A percentile compares a stretch with the other conserved stretches of the same genome.
Conservation (phyloP, 2,888 invertebrate species). For the Dinocampus coccinellae region DNA sequence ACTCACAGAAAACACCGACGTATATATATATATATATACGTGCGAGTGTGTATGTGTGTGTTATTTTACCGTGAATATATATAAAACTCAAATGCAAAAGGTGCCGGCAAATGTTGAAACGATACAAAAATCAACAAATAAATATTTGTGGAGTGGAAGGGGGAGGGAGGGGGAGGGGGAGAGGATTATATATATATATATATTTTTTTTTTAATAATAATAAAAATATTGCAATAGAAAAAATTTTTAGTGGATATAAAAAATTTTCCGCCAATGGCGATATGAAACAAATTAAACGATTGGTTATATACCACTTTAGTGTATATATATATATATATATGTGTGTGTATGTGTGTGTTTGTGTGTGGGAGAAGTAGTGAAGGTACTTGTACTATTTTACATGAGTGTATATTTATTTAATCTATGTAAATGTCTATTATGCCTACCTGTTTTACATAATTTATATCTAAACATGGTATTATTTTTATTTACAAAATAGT, state of each 20-base stretch:
- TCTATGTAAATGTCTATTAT: conserved; percentile 3
- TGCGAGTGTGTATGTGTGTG: conserved; percentile 8
- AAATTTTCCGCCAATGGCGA: conserved; percentile 3
- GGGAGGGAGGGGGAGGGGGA: no score
- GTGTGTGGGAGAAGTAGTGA: no score
- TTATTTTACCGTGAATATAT: conserved; percentile 10
- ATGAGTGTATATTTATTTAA: not conserved
- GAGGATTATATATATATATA: no score
- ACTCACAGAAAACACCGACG: conserved; percentile 22
- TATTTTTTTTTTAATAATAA: no score
- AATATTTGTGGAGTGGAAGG: no score
- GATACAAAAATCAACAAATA: not conserved
- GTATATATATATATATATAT: not conserved
- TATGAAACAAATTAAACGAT: conserved; percentile 3
- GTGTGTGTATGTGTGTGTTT: no score
- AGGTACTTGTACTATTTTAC: not conserved
- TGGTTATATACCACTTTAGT: not conserved
- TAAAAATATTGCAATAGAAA: not conserved
- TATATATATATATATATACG: no score
- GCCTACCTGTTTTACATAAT: not conserved
- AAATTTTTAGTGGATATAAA: not conserved
- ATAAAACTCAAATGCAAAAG: conserved; percentile 8
- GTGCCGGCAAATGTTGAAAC: conserved; percentile 5
- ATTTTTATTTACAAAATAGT: not conserved
- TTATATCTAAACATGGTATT: not conserved